Percentiles rank a stretch among this genome's conserved stretches.
Evolutionary conservation across 2,888 invertebrate species (phyloP).

Genomic region (Acleris cristana): DNA sequence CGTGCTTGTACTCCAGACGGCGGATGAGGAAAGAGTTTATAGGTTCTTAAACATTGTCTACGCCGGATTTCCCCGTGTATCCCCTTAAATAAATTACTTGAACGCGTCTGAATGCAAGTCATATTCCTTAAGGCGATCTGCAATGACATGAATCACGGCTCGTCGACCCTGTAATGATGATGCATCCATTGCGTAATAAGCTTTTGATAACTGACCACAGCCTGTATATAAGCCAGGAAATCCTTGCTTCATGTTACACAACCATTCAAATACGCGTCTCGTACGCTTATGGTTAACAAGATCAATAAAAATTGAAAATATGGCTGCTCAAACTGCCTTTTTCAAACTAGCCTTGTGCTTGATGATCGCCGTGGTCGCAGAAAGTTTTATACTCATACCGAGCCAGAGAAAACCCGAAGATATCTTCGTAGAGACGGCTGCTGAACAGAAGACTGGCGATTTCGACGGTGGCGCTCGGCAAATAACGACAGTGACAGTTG

Average conservation of each 20-base stretch:
- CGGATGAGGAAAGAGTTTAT: too few relatives aligned
- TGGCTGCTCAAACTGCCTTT: slow-evolving; percentile 23
- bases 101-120: too few relatives aligned
- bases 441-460: not conserved
- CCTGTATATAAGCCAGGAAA: slow-evolving; percentile 18
- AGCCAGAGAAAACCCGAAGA: slow-evolving; percentile 7
- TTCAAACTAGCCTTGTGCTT: slow-evolving; percentile 34
- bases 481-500: slow-evolving; percentile 24
- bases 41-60: too few relatives aligned
- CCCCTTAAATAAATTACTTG: too few relatives aligned
- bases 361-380: slow-evolving; percentile 17
- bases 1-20: too few relatives aligned
- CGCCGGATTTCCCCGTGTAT: too few relatives aligned
- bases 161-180: not conserved
- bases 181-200: slow-evolving; percentile 6
- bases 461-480: slow-evolving; percentile 17
- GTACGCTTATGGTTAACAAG: slow-evolving; percentile 31
- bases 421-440: not conserved
- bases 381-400: slow-evolving; percentile 23
- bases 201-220: slow-evolving; percentile 12
- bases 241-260: slow-evolving; percentile 4
- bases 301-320: slow-evolving; percentile 24
- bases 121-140: too few relatives aligned
- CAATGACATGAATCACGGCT: slow-evolving; percentile 2
- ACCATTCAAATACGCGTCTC: slow-evolving; percentile 37